Conservation (phyloP, 2,888 invertebrate genomes). For the Platerodrilus igneus region DNA sequence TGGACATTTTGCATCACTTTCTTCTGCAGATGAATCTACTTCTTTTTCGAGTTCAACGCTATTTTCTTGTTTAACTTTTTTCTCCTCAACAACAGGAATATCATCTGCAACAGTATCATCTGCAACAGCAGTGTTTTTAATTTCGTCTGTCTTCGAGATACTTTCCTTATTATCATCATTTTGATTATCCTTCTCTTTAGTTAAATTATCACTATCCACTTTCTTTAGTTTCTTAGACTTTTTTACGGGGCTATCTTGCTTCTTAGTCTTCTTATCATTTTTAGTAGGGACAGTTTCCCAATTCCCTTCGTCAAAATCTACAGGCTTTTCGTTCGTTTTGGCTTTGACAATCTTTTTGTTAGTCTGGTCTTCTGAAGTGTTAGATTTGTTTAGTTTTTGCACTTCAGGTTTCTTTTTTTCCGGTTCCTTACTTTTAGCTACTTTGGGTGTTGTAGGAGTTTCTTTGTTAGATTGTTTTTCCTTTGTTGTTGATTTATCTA, state of each 20-base stretch:
- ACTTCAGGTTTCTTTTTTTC: conserved; percentile 48
- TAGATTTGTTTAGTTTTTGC: conserved; percentile 44
- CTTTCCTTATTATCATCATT: conserved; percentile 47
- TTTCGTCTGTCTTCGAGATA: conserved; percentile 25
- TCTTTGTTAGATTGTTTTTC: conserved; percentile 53
- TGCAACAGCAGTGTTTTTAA: conserved; percentile 18
- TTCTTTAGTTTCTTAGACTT: conserved; percentile 47
- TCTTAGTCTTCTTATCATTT: conserved; percentile 71
- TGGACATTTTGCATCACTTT: conserved; percentile 34
- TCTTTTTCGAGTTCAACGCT: conserved; percentile 47
- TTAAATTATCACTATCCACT: conserved; percentile 41
- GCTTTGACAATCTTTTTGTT: conserved; percentile 58
- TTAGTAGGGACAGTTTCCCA: conserved; percentile 70
- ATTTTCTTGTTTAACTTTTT: conserved; percentile 42
- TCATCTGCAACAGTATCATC: conserved; percentile 40
- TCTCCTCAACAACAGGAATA: conserved; percentile 34
- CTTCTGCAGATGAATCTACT: conserved; percentile 33
- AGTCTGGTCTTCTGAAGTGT: conserved; percentile 52
- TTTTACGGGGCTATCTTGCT: conserved; percentile 48
- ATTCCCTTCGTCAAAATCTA: conserved; percentile 68
- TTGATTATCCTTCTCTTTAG: conserved; percentile 40
- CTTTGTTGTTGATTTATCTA: conserved; percentile 55
- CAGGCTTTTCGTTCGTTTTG: conserved; percentile 60
- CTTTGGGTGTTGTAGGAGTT: conserved; percentile 46
- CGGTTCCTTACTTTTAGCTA: conserved; percentile 52